A percentile compares a stretch with the other conserved stretches of the same genome.
phyloP scores from a whole-genome alignment of 2,113 vertebrate species.

The Chitala chitala region DNA sequence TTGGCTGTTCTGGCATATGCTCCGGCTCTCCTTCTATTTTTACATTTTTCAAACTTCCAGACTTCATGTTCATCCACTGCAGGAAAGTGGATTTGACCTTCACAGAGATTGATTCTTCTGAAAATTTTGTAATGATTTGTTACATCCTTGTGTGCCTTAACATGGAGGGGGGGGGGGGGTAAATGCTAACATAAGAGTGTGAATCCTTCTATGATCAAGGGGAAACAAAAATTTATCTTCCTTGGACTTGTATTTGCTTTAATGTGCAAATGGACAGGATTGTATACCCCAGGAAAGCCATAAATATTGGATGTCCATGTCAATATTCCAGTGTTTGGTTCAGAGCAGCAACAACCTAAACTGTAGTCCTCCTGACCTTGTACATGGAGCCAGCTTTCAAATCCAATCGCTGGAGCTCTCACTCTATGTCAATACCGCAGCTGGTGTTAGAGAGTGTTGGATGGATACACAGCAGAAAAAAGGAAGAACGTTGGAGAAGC shows the following conservation, averaged over 20 bases:
- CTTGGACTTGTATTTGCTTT: not conserved
- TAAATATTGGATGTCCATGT: conserved; percentile 23
- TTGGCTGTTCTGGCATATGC: too few species aligned
- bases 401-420: conserved; percentile 25
- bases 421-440: conserved; percentile 23
- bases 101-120: not conserved
- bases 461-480: conserved; percentile 34
- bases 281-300: conserved; percentile 10
- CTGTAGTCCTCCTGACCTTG: conserved; percentile 8
- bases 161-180: too few species aligned
- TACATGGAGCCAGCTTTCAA: conserved; percentile 31
- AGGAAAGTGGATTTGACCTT: not conserved
- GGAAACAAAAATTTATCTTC: conserved; percentile 1
- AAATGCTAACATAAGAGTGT: not conserved
- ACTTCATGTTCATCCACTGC: not conserved
- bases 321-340: conserved; percentile 20
- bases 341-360: conserved; percentile 16
- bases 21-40: not conserved
- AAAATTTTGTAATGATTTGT: conserved; percentile 8
- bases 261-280: conserved; percentile 18
- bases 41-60: not conserved
- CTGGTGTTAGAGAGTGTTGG: conserved; percentile 18
- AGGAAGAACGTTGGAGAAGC: conserved; percentile 14
- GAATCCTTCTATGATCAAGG: not conserved
- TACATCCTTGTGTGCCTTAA: not conserved